A percentile compares a stretch with the other conserved stretches of the same genome.
phyloP scores from a whole-genome alignment of 1,140 invertebrate species.

The Hesperophylax magnus region DNA sequence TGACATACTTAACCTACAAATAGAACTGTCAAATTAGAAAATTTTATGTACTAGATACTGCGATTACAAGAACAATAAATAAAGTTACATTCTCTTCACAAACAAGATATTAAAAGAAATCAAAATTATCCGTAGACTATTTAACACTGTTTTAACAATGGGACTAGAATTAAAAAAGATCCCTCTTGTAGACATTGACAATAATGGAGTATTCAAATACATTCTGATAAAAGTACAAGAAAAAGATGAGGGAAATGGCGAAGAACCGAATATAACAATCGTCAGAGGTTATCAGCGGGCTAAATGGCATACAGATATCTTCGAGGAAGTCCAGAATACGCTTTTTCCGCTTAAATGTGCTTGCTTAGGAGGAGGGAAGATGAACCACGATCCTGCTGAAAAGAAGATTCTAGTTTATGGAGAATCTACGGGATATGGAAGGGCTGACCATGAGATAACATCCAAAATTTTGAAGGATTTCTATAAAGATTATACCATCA shows the following conservation, averaged over 20 bases:
- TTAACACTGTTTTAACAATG: constrained; percentile 24
- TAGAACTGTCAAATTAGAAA: too few relatives aligned
- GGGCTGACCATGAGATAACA: constrained; percentile 85
- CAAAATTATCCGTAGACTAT: constrained; percentile 28
- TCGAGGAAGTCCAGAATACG: constrained; percentile 63
- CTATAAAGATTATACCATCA: constrained; percentile 82
- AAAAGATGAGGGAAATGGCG: constrained; percentile 56
- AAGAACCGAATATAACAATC: constrained; percentile 73
- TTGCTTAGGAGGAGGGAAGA: constrained; percentile 89
- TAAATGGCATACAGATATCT: constrained; percentile 76
- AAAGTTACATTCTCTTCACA: too few relatives aligned
- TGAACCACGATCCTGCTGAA: constrained; percentile 79
- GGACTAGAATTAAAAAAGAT: constrained; percentile 61
- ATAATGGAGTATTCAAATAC: constrained; percentile 88
- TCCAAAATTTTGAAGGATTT: constrained; percentile 81
- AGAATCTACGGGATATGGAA: constrained; percentile 90
- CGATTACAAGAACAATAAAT: too few relatives aligned
- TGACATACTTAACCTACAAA: too few relatives aligned
- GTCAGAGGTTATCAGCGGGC: constrained; percentile 82
- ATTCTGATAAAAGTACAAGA: constrained; percentile 82
- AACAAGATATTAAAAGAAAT: not conserved
- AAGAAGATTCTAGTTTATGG: constrained; percentile 89
- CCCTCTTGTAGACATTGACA: constrained; percentile 86
- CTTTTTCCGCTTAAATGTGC: constrained; percentile 74
- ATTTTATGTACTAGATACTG: too few relatives aligned